Evolutionary conservation across 2,888 invertebrate genomes (phyloP).

Genomic region (Polyploca ridens): DNA sequence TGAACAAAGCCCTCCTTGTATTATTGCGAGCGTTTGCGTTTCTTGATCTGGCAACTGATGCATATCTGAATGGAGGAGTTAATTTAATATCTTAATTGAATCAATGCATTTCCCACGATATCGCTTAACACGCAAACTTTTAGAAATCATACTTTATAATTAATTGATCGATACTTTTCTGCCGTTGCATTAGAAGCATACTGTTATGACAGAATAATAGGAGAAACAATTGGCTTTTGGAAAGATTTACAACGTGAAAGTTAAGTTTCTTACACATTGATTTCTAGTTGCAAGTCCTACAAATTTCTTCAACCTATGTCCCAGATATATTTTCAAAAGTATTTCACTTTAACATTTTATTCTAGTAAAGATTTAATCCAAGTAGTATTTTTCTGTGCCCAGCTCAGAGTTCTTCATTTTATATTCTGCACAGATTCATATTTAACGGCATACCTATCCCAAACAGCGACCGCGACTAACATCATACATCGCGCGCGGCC

Average conservation of each 20-base stretch:
- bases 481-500: slow-evolving; percentile 34
- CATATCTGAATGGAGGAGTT: slow-evolving; percentile 46
- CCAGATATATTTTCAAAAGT: neutral
- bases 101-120: slow-evolving; percentile 67
- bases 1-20: slow-evolving; percentile 41
- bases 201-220: slow-evolving; percentile 27
- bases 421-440: slow-evolving; percentile 28
- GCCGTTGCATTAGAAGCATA: slow-evolving; percentile 28
- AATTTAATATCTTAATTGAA: slow-evolving; percentile 55
- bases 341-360: too few relatives aligned
- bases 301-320: neutral
- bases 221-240: slow-evolving; percentile 19
- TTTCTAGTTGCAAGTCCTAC: slow-evolving; percentile 21
- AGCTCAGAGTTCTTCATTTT: neutral
- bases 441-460: slow-evolving; percentile 38
- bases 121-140: slow-evolving; percentile 39
- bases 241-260: slow-evolving; percentile 26
- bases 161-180: slow-evolving; percentile 27
- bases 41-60: slow-evolving; percentile 40
- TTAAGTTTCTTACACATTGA: slow-evolving; percentile 37
- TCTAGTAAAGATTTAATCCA: too few relatives aligned
- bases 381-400: neutral
- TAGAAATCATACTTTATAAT: slow-evolving; percentile 38
- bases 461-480: slow-evolving; percentile 20
- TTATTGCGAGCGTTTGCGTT: slow-evolving; percentile 48